Conservation (phyloP, 2,797 vertebrate genomes). For the Luscinia luscinia region DNA sequence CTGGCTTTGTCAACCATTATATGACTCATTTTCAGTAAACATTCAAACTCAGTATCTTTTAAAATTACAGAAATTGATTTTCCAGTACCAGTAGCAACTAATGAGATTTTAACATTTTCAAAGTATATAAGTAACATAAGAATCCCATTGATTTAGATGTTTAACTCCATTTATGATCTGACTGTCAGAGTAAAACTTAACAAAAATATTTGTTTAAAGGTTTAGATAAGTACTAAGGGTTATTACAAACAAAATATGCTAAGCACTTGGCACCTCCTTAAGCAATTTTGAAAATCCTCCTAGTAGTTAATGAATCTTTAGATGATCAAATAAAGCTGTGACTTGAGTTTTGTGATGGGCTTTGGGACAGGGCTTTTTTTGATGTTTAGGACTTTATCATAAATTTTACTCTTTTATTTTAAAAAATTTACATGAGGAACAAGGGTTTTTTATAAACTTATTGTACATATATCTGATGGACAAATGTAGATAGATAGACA, state of each 20-base stretch:
- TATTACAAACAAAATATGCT: not conserved
- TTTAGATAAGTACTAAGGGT: not conserved
- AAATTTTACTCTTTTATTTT: not conserved
- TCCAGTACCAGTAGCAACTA: not conserved
- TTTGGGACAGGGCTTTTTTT: not conserved
- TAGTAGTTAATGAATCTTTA: not conserved
- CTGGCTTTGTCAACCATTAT: not conserved
- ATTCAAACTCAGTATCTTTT: not conserved
- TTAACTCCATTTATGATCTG: not conserved
- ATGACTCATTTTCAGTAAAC: not conserved
- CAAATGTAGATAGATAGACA: not conserved
- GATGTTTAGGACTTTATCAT: not conserved
- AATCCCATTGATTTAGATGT: not conserved
- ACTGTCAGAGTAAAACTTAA: not conserved
- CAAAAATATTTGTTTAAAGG: not conserved
- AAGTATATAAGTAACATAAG: not conserved
- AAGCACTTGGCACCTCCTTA: not conserved
- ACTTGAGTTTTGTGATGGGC: not conserved
- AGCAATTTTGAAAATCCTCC: not conserved
- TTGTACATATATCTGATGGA: not conserved
- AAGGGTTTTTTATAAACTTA: not conserved
- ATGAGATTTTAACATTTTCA: not conserved
- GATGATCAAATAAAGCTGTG: not conserved
- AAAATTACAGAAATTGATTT: not conserved
- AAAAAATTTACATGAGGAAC: not conserved